phyloP scores from a whole-genome alignment of 2,797 vertebrate genomes.

The Momotus momota region DNA sequence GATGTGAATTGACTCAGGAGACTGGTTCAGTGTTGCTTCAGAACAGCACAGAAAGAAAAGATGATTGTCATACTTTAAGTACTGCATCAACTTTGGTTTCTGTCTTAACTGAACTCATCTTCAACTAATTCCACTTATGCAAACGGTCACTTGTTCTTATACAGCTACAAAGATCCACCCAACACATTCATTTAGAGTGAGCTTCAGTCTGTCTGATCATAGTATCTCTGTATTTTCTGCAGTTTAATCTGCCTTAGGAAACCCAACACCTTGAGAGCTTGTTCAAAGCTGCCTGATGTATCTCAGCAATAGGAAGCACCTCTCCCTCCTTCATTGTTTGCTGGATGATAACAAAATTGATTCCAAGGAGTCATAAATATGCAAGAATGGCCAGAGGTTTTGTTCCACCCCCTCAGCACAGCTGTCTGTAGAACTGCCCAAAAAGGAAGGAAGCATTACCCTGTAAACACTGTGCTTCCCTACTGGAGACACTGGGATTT shows the following conservation, averaged over 20 bases:
- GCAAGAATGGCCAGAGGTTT: constrained; percentile 3
- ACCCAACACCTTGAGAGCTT: background rate
- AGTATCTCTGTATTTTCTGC: background rate
- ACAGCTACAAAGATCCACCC: background rate
- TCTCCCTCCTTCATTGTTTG: background rate
- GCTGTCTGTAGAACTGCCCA: constrained; percentile 56
- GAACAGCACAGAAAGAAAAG: background rate
- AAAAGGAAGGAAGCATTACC: constrained; percentile 32
- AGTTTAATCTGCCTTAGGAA: background rate
- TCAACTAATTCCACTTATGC: background rate
- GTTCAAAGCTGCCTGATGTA: background rate
- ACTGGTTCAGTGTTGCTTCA: background rate
- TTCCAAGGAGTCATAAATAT: constrained; percentile 5
- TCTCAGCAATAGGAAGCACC: background rate
- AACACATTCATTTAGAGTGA: background rate
- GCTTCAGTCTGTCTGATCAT: background rate
- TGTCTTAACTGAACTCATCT: constrained; percentile 11
- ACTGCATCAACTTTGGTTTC: constrained; percentile 32
- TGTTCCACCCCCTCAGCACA: constrained; percentile 61
- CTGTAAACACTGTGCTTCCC: constrained; percentile 34
- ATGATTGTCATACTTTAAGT: background rate
- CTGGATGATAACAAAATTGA: background rate
- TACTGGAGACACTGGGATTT: constrained; percentile 27
- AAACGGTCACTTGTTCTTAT: background rate
- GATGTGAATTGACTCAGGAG: background rate